Conservation (phyloP, 2,797 vertebrate genomes). For the Vipera ursinii region DNA sequence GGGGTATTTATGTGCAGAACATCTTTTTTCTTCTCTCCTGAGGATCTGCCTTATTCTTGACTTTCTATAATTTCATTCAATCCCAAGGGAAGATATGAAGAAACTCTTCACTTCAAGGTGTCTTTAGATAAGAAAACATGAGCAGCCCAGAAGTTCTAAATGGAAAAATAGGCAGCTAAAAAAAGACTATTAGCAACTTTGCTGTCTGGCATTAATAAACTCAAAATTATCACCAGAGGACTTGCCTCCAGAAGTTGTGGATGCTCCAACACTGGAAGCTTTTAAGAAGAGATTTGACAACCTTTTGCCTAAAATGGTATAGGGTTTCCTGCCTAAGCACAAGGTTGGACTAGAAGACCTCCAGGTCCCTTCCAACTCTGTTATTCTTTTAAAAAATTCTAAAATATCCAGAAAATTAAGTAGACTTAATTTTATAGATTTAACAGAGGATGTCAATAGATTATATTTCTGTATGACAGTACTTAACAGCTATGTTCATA, state of each 20-base stretch:
- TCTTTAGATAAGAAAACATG: background rate
- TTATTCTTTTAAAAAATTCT: background rate
- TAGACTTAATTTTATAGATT: background rate
- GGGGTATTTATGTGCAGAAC: background rate
- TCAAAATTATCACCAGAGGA: background rate
- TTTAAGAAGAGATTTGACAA: background rate
- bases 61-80: background rate
- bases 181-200: background rate
- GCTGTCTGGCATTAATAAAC: background rate
- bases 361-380: background rate
- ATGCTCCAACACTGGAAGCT: background rate
- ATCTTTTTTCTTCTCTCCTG: background rate
- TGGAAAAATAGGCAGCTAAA: background rate
- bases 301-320: background rate
- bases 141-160: background rate
- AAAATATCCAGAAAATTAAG: background rate
- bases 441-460: background rate
- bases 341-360: background rate
- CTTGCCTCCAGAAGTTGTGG: background rate
- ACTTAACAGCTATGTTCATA: background rate
- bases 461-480: background rate
- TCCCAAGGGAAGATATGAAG: background rate
- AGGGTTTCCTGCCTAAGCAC: background rate
- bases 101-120: background rate
- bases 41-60: background rate